phyloP scores from a whole-genome alignment of 2,888 invertebrate species.

The Baronia brevicornis region DNA sequence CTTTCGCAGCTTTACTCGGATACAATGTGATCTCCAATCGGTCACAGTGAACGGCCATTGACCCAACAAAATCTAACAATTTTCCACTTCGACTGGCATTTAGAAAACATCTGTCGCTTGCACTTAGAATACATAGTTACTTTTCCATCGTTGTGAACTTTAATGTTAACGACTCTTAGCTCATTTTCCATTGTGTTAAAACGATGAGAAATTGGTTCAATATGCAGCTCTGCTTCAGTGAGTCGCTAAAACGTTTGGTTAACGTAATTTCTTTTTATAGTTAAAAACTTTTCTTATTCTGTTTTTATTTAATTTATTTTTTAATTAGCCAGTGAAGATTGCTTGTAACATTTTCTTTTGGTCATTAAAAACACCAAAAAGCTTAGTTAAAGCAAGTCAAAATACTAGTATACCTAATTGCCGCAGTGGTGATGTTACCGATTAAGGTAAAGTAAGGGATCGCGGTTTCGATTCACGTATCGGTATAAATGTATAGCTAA shows the following conservation, averaged over 20 bases:
- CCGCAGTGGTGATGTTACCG: too few species aligned
- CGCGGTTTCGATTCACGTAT: too few species aligned
- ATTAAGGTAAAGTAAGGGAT: too few species aligned
- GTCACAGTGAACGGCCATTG: constrained; percentile 57
- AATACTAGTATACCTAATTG: too few species aligned
- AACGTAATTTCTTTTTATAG: constrained; percentile 42
- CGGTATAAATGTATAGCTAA: too few species aligned
- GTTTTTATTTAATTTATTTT: constrained; percentile 21
- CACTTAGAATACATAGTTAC: constrained; percentile 22
- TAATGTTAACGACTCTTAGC: constrained; percentile 27
- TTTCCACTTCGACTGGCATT: constrained; percentile 57
- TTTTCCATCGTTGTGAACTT: constrained; percentile 20
- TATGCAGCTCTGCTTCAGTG: constrained; percentile 34
- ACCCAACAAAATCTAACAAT: constrained; percentile 60
- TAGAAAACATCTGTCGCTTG: constrained; percentile 55
- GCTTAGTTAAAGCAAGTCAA: too few species aligned
- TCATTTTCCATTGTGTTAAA: constrained; percentile 23
- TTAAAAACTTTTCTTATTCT: constrained; percentile 34
- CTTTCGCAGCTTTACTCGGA: constrained; percentile 18
- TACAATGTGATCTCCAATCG: constrained; percentile 45
- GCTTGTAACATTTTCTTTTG: background rate
- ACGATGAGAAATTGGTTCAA: constrained; percentile 14
- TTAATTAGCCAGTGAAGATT: constrained; percentile 1
- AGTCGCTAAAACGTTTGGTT: constrained; percentile 44
- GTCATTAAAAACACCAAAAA: too few species aligned